Evolutionary conservation across 2,797 vertebrate genomes (phyloP), one percentile per base, ranked within the genome.

Genomic region (Sebastes flavidus): DNA sequence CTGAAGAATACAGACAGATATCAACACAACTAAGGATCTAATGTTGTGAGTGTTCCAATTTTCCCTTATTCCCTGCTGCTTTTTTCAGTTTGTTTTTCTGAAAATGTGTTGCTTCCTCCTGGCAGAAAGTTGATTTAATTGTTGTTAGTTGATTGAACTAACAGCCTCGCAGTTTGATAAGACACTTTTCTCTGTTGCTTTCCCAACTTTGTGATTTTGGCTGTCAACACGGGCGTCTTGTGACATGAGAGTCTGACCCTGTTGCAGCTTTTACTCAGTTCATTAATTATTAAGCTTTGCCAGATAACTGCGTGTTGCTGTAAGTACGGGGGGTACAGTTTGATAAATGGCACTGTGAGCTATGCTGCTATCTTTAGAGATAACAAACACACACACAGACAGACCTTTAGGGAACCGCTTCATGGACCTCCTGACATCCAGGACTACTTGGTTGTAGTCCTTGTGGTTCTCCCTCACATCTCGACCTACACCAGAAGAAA

Each of bases 361-460:
- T 29, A 32, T 65, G 59, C 27, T 73, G 61, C 49, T 42, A 61
- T 80, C 68, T 78, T 81, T 16, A 71, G 7, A 63, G 32, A 75
- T 62, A 66, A 70, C n/a, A 24, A 24, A 27, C 8, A 52, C 16
- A 75, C 22, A 36, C 22, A 38, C 36, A 14, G 5, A 38, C 55
- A 24, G 18, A 97, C 97, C 95, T 95, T 91, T 93, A 1, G 97
- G 97, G 66, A 97, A 97, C n/a, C 97, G 92, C 65, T 96, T 94
- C 88, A 95, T 91, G 14, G 96, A 97, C 68, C 97, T 95, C 14
- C 87, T 92, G 71, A 97, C 97, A 77, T 97, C 97, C 72, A 97
- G 89, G 36, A 96, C 86, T 59, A 97, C 96, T 88, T 97, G 97
- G 87, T 95, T 96, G 83, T 91, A 96, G 89, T 97, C 97, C 72